Evolutionary conservation across 2,797 vertebrate species (phyloP).

Genomic region (Danio tinwini): DNA sequence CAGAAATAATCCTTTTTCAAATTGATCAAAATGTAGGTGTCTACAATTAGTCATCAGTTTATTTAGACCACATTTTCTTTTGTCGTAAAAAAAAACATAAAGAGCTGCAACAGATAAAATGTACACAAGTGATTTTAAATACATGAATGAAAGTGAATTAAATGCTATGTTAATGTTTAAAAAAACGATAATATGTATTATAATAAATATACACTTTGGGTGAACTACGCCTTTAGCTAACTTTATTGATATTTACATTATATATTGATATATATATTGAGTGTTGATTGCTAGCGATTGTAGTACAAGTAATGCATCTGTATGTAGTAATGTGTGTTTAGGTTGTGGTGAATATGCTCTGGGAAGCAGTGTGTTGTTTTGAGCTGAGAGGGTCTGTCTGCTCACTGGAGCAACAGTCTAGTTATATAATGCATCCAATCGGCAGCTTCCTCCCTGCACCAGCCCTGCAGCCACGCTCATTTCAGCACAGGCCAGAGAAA

Average conservation of each 20-base stretch:
- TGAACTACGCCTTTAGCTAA: neutral
- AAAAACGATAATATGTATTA: too few relatives aligned
- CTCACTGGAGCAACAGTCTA: conserved; percentile 28
- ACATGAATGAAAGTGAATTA: too few relatives aligned
- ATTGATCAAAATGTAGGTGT: neutral
- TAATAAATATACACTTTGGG: neutral
- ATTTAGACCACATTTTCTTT: neutral
- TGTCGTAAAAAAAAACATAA: neutral
- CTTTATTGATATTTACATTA: neutral
- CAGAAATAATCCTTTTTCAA: neutral
- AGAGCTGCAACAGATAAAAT: neutral
- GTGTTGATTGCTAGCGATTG: neutral
- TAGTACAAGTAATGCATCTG: neutral
- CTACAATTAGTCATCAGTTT: conserved; percentile 10
- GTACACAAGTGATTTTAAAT: too few relatives aligned
- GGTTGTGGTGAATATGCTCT: conserved; percentile 23
- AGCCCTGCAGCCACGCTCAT: conserved; percentile 33
- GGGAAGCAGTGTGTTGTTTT: conserved; percentile 18
- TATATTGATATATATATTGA: too few relatives aligned
- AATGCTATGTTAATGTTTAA: too few relatives aligned
- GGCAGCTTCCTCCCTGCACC: conserved; percentile 42
- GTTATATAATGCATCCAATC: conserved; percentile 56
- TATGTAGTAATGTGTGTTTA: neutral
- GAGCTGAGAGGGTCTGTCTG: conserved; percentile 24
- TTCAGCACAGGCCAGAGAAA: neutral